Conservation (phyloP, 2,797 vertebrate species). For the Helostoma temminkii region DNA sequence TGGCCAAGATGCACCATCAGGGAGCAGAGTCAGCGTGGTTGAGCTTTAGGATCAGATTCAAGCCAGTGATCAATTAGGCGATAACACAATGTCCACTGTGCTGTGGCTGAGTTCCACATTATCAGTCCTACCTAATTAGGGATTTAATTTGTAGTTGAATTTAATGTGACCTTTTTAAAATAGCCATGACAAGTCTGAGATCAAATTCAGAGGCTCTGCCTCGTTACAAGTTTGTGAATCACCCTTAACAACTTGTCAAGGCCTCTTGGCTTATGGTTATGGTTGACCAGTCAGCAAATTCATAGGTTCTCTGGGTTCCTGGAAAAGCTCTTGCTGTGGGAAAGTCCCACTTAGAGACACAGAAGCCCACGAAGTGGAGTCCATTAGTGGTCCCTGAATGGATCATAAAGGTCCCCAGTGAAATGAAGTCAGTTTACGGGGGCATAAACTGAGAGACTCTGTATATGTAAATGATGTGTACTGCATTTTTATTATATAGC, state of each 20-base stretch:
- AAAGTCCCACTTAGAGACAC: background rate
- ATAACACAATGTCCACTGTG: slow-evolving; percentile 34
- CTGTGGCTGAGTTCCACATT: slow-evolving; percentile 16
- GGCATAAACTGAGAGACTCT: too few relatives aligned
- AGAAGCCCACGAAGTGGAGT: background rate
- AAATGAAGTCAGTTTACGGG: background rate
- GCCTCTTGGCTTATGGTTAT: background rate
- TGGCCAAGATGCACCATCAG: slow-evolving; percentile 12
- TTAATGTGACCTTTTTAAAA: slow-evolving; percentile 30
- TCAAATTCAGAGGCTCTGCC: slow-evolving; percentile 1
- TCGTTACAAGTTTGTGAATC: slow-evolving; percentile 6
- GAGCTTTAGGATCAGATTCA: slow-evolving; percentile 19
- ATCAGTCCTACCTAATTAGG: slow-evolving; percentile 44
- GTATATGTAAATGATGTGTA: too few relatives aligned
- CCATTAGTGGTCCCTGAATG: background rate
- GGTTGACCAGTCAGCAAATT: slow-evolving; percentile 4
- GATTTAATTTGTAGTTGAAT: slow-evolving; percentile 47
- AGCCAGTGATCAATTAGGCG: slow-evolving; percentile 29
- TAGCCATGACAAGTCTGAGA: slow-evolving; percentile 21
- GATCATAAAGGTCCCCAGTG: too few relatives aligned
- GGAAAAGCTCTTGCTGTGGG: background rate
- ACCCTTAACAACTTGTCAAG: background rate
- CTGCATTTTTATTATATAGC: too few relatives aligned
- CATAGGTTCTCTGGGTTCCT: background rate
- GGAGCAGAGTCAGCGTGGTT: slow-evolving; percentile 11